Conservation (phyloP, 2,113 vertebrate genomes). For the Anguilla rostrata region DNA sequence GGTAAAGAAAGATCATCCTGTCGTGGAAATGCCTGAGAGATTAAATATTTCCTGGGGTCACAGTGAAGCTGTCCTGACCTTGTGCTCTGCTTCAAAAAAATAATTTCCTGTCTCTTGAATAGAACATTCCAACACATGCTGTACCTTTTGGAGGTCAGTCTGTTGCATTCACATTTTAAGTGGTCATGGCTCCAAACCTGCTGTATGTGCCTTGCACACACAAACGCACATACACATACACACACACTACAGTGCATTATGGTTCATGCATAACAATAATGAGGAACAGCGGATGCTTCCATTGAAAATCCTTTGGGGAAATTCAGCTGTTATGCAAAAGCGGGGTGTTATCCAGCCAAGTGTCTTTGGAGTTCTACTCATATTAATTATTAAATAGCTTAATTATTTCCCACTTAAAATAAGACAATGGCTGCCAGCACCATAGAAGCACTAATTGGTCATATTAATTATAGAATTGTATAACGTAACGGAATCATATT, state of each 20-base stretch:
- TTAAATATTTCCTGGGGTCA: slow-evolving; percentile 22
- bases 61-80: background rate
- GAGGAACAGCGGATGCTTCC: background rate
- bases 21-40: background rate
- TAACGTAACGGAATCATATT: too few relatives aligned
- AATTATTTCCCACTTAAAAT: background rate
- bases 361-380: background rate
- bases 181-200: background rate
- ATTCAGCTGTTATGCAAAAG: background rate
- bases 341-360: background rate
- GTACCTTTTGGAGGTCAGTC: background rate
- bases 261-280: background rate
- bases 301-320: background rate
- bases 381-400: background rate
- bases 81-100: background rate
- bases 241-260: background rate
- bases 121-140: slow-evolving; percentile 12
- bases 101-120: background rate
- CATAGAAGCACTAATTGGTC: background rate
- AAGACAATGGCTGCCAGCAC: background rate
- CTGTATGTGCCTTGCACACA: background rate
- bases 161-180: background rate
- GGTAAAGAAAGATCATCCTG: background rate
- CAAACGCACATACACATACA: background rate
- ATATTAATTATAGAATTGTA: too few relatives aligned